A percentile compares a stretch with the other conserved stretches of the same genome.
Conservation (phyloP, 2,888 invertebrate species). For the Diloba caeruleocephala region DNA sequence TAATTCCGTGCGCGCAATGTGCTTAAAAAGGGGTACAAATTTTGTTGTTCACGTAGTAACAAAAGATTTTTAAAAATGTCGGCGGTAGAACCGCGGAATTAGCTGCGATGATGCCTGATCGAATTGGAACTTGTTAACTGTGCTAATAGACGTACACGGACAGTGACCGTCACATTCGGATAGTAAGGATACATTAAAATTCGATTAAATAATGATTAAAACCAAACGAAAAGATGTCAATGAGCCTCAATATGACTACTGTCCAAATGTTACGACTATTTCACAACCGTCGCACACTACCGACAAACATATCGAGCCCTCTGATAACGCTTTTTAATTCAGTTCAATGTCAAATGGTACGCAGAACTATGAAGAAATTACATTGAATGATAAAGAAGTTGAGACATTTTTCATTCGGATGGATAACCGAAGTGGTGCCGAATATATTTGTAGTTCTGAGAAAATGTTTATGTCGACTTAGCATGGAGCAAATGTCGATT, state of each 20-base stretch:
- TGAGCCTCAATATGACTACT: slow-evolving; percentile 64
- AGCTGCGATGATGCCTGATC: slow-evolving; percentile 53
- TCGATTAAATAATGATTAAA: slow-evolving; percentile 78
- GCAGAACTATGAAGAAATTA: slow-evolving; percentile 79
- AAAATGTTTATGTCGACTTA: slow-evolving; percentile 76
- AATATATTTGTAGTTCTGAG: slow-evolving; percentile 75
- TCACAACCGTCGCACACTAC: slow-evolving; percentile 70
- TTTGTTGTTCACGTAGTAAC: no score
- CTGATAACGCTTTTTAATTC: slow-evolving; percentile 82
- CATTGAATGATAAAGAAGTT: slow-evolving; percentile 68
- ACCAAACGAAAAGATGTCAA: slow-evolving; percentile 72
- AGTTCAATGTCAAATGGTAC: slow-evolving; percentile 83
- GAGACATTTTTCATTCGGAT: slow-evolving; percentile 58
- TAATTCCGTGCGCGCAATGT: no score
- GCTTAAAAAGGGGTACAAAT: no score
- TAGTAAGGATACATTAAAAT: slow-evolving; percentile 76
- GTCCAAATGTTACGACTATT: slow-evolving; percentile 68
- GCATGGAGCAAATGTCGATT: slow-evolving; percentile 79
- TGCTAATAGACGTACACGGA: slow-evolving; percentile 71
- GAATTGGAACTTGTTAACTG: slow-evolving; percentile 72
- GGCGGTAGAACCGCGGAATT: slow-evolving; percentile 59
- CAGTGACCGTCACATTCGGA: slow-evolving; percentile 65
- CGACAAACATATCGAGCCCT: slow-evolving; percentile 75
- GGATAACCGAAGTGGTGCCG: slow-evolving; percentile 55
- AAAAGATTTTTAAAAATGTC: slow-evolving; percentile 53